Evolutionary conservation across 2,888 invertebrate species (phyloP), one percentile per base, ranked within the genome.

Genomic region (Drosophila maculinotata): DNA sequence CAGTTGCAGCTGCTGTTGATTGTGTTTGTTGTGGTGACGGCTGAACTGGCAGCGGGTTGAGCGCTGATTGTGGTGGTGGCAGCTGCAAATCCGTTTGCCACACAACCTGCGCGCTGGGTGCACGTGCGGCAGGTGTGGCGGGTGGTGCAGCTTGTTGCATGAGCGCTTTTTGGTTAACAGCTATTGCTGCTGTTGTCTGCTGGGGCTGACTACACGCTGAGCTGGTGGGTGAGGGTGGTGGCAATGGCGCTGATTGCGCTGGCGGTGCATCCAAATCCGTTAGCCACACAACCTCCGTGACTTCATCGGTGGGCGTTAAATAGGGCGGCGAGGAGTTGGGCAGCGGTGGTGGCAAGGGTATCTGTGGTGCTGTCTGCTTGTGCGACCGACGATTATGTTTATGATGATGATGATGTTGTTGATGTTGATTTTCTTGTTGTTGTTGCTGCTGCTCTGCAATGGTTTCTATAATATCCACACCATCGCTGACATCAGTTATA

Each of bases 261-360:
- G 49, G 15, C 12, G 57, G 49, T 38, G 14, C 28, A 28, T 51
- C 49, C 26, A 49, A 39, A 17, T 49, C 49, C 9, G 49, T 39
- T 12, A 49, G 10, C 49, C 49, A 49, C 39, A 28, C 20, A n/a
- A 12, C 14, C 28, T 14, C 30, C 8, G 4, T 20, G 2, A 20
- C n/a, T n/a, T 39, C 38, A 9, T 79, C 76, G 15, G 53, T 69
- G 48, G 85, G 76, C 10, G 85, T 73, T 0, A 76, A 42, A 4
- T 45, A 64, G 1, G 80, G 80, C 0, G 85, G 85, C 1, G 76
- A 54, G 1, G 70, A 51, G 10, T 57, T 45, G 15, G 79, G 79
- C 12, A 84, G 14, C 7, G 82, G 85, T n/a, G 80, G 79, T 41
- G 83, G 79, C 44, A 64, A 10, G 15, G 35, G 35, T 17, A 74